These are phyloP conservation scores for Solea solea DNA, from an alignment of 2,113 vertebrate species.

Conservation along the genomic window DNA sequence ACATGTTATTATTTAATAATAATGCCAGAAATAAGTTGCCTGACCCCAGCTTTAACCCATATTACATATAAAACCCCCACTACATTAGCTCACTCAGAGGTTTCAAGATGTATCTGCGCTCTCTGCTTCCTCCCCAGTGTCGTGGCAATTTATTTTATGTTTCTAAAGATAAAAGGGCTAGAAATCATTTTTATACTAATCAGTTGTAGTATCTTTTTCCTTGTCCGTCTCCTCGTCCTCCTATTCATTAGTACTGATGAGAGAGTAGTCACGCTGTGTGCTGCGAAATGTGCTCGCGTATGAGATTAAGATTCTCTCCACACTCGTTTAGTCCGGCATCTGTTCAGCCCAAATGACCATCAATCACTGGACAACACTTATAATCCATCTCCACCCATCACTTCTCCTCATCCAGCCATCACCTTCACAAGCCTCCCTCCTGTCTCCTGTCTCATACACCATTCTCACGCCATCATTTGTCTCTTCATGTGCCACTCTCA, in stretches of 20 bases:
- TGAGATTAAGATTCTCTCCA: slow-evolving; percentile 13
- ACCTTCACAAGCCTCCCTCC: slow-evolving; percentile 21
- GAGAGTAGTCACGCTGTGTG: background rate
- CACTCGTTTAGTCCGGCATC: slow-evolving; percentile 7
- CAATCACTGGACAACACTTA: slow-evolving; percentile 35
- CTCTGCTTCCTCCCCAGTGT: background rate
- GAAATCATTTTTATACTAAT: background rate
- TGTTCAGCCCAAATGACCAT: slow-evolving; percentile 10
- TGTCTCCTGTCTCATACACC: slow-evolving; percentile 11
- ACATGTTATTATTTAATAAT: too few species aligned
- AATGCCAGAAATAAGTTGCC: too few species aligned
- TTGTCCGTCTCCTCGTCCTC: background rate
- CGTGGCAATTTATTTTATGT: background rate
- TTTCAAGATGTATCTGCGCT: background rate
- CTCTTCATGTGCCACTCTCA: background rate
- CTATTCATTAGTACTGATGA: background rate
- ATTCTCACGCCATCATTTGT: slow-evolving; percentile 11
- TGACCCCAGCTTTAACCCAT: too few species aligned
- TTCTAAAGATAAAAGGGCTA: background rate
- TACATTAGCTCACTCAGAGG: too few species aligned
- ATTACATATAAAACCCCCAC: background rate
- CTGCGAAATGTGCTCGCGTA: background rate
- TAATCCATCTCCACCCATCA: slow-evolving; percentile 58
- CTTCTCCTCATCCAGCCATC: slow-evolving; percentile 5
- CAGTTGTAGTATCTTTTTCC: background rate